These are phyloP conservation scores for Ganaspis brasiliensis DNA, from an alignment of 2,888 invertebrate genomes.

Conservation along the genomic window DNA sequence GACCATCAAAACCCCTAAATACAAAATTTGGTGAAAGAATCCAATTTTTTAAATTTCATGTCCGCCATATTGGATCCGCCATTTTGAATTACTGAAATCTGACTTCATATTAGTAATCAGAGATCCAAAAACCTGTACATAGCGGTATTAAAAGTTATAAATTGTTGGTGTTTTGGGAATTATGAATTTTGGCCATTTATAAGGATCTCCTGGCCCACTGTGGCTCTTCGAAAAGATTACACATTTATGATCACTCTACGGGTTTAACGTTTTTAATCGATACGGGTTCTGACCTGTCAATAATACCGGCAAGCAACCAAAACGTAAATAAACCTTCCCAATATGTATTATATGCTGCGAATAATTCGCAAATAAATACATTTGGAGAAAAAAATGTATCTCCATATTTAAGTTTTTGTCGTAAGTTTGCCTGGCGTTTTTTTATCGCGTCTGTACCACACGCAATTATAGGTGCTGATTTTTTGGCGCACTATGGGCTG, in stretches of 20 bases:
- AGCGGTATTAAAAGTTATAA: no score
- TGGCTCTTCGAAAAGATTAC: neutral
- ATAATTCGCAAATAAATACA: conserved; percentile 1
- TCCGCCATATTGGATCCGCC: no score
- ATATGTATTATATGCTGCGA: neutral
- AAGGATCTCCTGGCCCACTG: no score
- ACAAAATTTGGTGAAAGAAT: no score
- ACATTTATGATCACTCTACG: neutral
- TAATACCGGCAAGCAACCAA: neutral
- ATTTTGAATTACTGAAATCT: no score
- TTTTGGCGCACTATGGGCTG: neutral
- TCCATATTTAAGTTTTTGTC: neutral
- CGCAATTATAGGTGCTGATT: neutral
- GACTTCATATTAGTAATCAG: no score
- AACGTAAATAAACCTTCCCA: neutral
- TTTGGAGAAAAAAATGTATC: neutral
- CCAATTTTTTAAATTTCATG: no score
- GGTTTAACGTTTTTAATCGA: neutral
- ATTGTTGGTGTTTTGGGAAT: no score
- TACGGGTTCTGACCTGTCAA: neutral
- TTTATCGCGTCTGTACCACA: neutral
- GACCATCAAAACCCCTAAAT: no score
- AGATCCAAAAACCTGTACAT: no score
- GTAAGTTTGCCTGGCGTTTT: neutral
- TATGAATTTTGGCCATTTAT: no score